Base-by-base conservation (phyloP, 2,888 invertebrate species). In the Incurvaria masculella region DNA sequence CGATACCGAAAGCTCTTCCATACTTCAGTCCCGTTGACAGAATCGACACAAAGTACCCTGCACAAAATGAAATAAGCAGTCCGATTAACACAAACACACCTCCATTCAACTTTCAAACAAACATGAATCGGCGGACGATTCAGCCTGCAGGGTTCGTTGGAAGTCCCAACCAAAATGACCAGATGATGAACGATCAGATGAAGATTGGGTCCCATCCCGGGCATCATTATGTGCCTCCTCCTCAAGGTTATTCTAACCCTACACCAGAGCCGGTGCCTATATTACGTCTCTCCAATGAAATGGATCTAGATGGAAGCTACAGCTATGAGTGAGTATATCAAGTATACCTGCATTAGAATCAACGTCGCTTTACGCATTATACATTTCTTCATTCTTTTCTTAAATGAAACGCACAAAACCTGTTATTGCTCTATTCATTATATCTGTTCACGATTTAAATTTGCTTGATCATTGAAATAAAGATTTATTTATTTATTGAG, bases 241-340 rank as follows among this genome's bases (percentile, higher is more conserved):
- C 72, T 21, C 64, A 64, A 46, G 57, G 64, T 27, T 67, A 64
- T 49, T 58, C 69, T 51, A 69, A 69, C 40, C 69, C 79, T 17
- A 73, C 79, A 21, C 74, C 79, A 3, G 75, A 79, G 59, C 74
- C 79, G 4, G 69, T 80, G 55, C 80, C 80, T 16, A 81, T 81
- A 53, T 60, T 81, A 48, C 70, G 79, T 45, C 63, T 79, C 49
- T 76, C 79, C 23, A 80, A 75, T 55, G 80, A 81, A 65, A 81
- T 81, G 72, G 80, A 79, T 60, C 67, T 79, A 51, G 81, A 81
- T 60, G 81, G 81, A 51, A 78, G 78, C 54, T 81, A 79, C 55
- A 79, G 79, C 56, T 81, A 79, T 49, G 80, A 80, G 81, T 81
- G 65, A 69, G 79, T 73, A 18, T 11, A 42, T 19, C 5, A 19